A percentile compares a stretch with the other conserved stretches of the same genome.
phyloP scores from a whole-genome alignment of 37 sponge, comb jelly and placozoan genomes.

The Theonella swinhoei region DNA sequence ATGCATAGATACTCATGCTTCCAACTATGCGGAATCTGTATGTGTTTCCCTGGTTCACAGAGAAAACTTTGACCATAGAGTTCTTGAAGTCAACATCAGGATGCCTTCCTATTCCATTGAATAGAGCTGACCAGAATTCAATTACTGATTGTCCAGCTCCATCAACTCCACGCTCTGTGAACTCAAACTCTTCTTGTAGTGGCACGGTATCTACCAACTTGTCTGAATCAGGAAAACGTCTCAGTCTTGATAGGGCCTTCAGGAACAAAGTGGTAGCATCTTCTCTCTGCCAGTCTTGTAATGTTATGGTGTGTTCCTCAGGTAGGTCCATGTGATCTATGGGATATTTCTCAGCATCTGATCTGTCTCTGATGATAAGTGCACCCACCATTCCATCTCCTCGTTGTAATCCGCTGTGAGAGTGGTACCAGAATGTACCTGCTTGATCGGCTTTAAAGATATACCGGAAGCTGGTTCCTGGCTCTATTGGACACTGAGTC shows the following conservation, averaged over 20 bases:
- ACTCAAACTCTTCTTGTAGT: not conserved
- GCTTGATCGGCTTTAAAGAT: conserved; percentile 43
- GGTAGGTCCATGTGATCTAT: conserved; percentile 30
- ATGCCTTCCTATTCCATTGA: conserved; percentile 62
- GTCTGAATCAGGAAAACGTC: not conserved
- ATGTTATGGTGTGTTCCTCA: conserved; percentile 49
- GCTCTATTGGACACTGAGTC: conserved; percentile 56
- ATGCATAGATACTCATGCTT: conserved; percentile 37
- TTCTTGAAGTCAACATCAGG: not conserved
- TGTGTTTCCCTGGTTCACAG: not conserved
- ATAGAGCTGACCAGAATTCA: conserved; percentile 49
- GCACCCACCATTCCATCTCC: conserved; percentile 73
- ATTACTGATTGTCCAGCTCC: not conserved
- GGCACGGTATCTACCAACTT: not conserved
- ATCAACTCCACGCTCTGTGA: not conserved
- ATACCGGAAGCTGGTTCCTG: conserved; percentile 45
- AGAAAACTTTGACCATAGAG: conserved; percentile 21
- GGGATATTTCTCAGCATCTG: not conserved
- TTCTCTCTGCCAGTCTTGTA: conserved; percentile 31
- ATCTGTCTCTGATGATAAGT: conserved; percentile 31
- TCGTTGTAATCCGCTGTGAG: conserved; percentile 60
- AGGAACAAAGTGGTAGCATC: not conserved
- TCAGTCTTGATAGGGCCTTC: not conserved
- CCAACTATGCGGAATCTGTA: conserved; percentile 72
- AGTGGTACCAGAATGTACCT: conserved; percentile 79